Percentiles rank a stretch among this genome's conserved stretches.
Conservation (phyloP, 2,113 vertebrate genomes). For the Calidris pygmaea region DNA sequence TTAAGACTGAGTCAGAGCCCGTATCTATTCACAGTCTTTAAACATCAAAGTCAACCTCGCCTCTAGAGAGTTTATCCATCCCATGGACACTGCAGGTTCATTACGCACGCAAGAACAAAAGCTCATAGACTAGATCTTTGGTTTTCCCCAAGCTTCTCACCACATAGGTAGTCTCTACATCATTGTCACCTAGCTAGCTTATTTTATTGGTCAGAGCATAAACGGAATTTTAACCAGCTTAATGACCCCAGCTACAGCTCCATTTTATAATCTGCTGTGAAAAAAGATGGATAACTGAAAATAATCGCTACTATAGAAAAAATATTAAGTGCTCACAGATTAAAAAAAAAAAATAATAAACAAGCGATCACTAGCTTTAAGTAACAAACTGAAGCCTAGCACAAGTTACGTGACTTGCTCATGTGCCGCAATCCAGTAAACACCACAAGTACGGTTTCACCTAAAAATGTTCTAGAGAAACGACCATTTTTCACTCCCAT, state of each 20-base stretch:
- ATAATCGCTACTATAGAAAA: not conserved
- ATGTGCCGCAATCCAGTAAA: rapidly evolving
- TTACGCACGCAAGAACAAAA: not conserved
- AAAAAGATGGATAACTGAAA: not conserved
- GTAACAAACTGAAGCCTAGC: not conserved
- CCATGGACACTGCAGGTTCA: rapidly evolving
- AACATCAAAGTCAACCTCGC: not conserved
- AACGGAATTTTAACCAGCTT: not conserved
- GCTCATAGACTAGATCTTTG: rapidly evolving
- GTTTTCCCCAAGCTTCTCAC: not conserved
- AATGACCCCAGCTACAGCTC: not conserved
- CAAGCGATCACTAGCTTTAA: not conserved
- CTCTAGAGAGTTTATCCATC: not conserved
- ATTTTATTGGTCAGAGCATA: not conserved
- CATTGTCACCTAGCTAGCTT: not conserved
- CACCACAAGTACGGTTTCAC: not conserved
- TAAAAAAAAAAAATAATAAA: not conserved
- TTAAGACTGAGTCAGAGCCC: not conserved
- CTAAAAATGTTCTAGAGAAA: not conserved
- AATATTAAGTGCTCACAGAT: not conserved
- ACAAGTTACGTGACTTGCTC: not conserved
- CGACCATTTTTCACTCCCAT: rapidly evolving
- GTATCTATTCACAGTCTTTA: not conserved
- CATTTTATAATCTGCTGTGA: not conserved
- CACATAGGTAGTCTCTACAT: not conserved